phyloP scores from a whole-genome alignment of 2,888 invertebrate species.

The Tetheella fluctuosa region DNA sequence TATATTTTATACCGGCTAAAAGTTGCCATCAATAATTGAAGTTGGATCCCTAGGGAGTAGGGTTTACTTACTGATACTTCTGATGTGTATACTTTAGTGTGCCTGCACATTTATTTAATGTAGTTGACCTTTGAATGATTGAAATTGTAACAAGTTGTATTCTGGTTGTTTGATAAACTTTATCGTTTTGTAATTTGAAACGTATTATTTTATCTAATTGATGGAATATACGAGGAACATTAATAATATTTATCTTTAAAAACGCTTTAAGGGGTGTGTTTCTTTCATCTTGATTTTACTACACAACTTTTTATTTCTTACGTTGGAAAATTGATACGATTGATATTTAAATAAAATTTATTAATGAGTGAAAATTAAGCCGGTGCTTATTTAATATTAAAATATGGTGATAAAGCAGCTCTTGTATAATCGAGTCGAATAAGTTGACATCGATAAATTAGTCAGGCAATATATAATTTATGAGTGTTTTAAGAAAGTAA shows the following conservation, averaged over 20 bases:
- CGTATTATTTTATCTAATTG: background rate
- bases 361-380: background rate
- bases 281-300: background rate
- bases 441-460: background rate
- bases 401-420: background rate
- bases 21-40: constrained; percentile 83
- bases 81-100: constrained; percentile 37
- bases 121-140: constrained; percentile 9
- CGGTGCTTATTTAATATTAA: background rate
- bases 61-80: constrained; percentile 62
- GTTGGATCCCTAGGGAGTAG: constrained; percentile 68
- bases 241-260: too few relatives aligned
- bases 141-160: background rate
- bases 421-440: background rate
- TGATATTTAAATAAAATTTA: background rate
- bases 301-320: background rate
- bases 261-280: background rate
- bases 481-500: background rate
- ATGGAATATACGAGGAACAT: too few relatives aligned
- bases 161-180: background rate
- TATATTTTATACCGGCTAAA: constrained; percentile 79
- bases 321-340: background rate
- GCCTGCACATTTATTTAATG: constrained; percentile 13
- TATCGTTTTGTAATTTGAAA: background rate
- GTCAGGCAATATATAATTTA: background rate